Conservation (phyloP, 2,888 invertebrate species). For the Loripinus fragilis region DNA sequence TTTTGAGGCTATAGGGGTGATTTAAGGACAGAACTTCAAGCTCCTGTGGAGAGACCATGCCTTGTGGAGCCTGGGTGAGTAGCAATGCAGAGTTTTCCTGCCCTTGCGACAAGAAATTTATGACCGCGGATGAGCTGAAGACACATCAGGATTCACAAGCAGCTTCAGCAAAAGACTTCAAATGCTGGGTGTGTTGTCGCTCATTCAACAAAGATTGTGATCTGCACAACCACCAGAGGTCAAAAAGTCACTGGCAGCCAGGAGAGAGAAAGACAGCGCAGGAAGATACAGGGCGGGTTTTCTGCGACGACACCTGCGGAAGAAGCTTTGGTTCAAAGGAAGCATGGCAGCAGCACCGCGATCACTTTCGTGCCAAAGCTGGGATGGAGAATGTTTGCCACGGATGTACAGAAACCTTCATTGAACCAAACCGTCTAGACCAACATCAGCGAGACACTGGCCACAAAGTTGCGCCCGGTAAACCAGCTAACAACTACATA, state of each 20-base stretch:
- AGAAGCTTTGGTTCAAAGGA: conserved; percentile 24
- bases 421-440: background rate
- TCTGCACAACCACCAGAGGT: conserved; percentile 29
- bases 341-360: conserved; percentile 20
- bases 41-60: no score
- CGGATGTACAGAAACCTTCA: conserved; percentile 15
- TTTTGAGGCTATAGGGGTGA: no score
- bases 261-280: conserved; percentile 29
- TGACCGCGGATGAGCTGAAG: no score
- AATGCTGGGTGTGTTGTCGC: conserved; percentile 39
- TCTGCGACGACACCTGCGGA: conserved; percentile 38
- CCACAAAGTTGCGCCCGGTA: conserved; percentile 10
- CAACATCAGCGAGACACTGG: conserved; percentile 37
- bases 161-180: conserved; percentile 14
- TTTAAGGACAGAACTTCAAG: no score
- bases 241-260: conserved; percentile 28
- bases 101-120: no score
- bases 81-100: no score
- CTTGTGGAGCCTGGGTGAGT: no score
- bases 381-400: conserved; percentile 27
- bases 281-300: conserved; percentile 7
- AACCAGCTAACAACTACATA: conserved; percentile 9
- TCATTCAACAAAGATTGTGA: conserved; percentile 20
- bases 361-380: background rate
- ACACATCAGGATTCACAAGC: no score